phyloP scores from a whole-genome alignment of 2,888 invertebrate species.

The Willowsia nigromaculata region DNA sequence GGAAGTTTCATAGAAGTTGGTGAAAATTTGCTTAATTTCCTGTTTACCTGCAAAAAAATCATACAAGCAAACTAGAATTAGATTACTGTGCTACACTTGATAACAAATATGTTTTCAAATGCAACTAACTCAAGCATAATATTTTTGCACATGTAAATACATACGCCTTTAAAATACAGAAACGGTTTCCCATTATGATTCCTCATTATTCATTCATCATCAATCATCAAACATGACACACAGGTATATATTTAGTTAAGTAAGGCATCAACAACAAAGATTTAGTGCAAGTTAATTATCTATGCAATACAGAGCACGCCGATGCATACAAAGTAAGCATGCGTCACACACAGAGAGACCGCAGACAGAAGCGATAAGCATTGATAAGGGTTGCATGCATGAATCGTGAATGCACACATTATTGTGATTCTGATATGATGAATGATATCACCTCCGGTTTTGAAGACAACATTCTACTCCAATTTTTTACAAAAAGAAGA shows the following conservation, averaged over 20 bases:
- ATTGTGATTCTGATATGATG: not conserved
- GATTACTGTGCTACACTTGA: conserved; percentile 60
- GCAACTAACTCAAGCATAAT: not conserved
- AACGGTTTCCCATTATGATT: not conserved
- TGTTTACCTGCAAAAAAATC: conserved; percentile 61
- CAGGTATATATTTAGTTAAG: conserved; percentile 49
- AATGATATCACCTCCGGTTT: conserved; percentile 61
- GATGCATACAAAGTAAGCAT: conserved; percentile 32
- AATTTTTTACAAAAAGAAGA: not conserved
- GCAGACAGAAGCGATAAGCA: not conserved
- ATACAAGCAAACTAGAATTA: conserved; percentile 45
- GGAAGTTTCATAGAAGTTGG: conserved; percentile 60
- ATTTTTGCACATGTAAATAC: not conserved
- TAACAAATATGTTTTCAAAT: conserved; percentile 12
- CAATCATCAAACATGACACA: conserved; percentile 7
- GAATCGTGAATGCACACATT: not conserved
- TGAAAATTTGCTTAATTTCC: conserved; percentile 68
- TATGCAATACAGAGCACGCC: conserved; percentile 32
- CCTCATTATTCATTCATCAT: conserved; percentile 45
- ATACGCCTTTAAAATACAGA: not conserved
- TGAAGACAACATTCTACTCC: conserved; percentile 45
- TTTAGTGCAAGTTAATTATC: conserved; percentile 61
- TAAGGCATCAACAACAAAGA: conserved; percentile 50
- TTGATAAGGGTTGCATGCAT: not conserved
- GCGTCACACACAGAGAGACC: not conserved